Conservation (phyloP, 2,797 vertebrate species). For the Buphagus erythrorhynchus region DNA sequence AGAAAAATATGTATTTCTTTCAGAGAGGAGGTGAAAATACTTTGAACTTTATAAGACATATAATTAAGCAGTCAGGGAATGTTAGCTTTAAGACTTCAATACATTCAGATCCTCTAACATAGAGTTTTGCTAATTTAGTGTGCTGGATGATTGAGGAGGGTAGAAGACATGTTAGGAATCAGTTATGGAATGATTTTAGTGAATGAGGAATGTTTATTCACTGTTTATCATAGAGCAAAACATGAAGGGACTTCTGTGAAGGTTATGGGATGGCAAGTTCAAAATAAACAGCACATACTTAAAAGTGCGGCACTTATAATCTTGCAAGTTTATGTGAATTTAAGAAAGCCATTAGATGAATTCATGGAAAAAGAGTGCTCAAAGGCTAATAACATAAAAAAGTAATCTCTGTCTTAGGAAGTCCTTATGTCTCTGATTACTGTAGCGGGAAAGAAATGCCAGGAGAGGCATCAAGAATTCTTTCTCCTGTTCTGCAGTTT, state of each 20-base stretch:
- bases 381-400: slow-evolving; percentile 2
- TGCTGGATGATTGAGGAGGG: not conserved
- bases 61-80: not conserved
- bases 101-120: not conserved
- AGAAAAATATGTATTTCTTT: not conserved
- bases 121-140: not conserved
- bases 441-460: not conserved
- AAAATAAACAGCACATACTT: not conserved
- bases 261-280: not conserved
- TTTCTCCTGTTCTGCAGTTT: not conserved
- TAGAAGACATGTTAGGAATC: not conserved
- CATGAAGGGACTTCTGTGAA: not conserved
- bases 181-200: not conserved
- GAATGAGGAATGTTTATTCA: not conserved
- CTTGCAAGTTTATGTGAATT: not conserved
- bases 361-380: slow-evolving; percentile 13
- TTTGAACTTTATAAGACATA: not conserved
- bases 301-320: not conserved
- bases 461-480: not conserved
- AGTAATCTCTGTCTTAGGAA: not conserved
- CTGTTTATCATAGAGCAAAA: not conserved
- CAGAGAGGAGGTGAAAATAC: not conserved
- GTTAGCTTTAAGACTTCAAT: not conserved
- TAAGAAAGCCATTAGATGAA: slow-evolving; percentile 23
- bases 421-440: not conserved